These are phyloP conservation scores for Coracopsis vasa DNA, from an alignment of 2,113 vertebrate species.

Conservation along the genomic window DNA sequence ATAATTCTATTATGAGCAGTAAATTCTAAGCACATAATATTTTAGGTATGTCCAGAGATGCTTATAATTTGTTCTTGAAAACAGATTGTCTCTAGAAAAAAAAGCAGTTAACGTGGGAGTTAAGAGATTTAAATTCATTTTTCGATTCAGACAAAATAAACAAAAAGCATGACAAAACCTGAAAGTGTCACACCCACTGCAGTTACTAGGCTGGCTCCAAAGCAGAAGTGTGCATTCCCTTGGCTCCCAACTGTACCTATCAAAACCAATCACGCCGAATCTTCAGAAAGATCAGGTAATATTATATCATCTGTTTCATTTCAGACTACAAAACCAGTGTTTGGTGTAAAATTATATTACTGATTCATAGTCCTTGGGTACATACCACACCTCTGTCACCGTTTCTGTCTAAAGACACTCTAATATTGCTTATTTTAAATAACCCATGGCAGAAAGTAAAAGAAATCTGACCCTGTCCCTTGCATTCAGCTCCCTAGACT, in stretches of 20 bases:
- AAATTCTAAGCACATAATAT: neutral
- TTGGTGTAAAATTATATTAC: neutral
- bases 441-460: neutral
- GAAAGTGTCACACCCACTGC: neutral
- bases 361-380: neutral
- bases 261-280: neutral
- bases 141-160: neutral
- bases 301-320: neutral
- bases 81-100: neutral
- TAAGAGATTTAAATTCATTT: neutral
- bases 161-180: neutral
- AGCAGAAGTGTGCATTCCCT: neutral
- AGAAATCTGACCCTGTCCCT: rapidly evolving
- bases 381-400: neutral
- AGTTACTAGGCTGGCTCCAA: neutral
- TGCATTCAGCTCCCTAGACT: neutral
- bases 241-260: neutral
- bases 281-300: neutral
- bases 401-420: neutral
- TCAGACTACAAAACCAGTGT: neutral
- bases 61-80: constrained; percentile 1
- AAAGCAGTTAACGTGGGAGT: neutral
- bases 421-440: neutral
- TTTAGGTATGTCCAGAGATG: neutral
- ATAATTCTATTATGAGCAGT: neutral